A percentile compares a stretch with the other conserved stretches of the same genome.
phyloP scores from a whole-genome alignment of 1,140 invertebrate genomes.

The Papilio polyxenes region DNA sequence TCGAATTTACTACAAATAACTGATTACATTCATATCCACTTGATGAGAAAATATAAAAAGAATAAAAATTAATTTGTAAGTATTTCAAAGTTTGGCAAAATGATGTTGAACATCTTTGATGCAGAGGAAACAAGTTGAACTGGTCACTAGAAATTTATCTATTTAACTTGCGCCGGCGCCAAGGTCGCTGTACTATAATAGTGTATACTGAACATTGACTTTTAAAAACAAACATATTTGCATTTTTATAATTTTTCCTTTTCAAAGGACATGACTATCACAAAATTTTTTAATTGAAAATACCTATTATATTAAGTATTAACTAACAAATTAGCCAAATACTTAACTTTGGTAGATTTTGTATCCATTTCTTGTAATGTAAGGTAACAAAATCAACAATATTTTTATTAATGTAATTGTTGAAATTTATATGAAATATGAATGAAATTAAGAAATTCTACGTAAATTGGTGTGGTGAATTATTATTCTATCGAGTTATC shows the following conservation, averaged over 20 bases:
- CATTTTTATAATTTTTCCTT: neutral
- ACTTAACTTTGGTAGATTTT: neutral
- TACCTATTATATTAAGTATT: no score
- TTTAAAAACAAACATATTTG: neutral
- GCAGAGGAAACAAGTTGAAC: conserved; percentile 34
- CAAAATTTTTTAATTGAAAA: neutral
- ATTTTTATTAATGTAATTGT: no score
- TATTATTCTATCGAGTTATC: conserved; percentile 1
- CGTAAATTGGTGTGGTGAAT: neutral
- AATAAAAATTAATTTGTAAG: neutral
- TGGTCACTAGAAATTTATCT: conserved; percentile 30
- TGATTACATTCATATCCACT: neutral
- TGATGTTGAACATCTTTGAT: conserved; percentile 19
- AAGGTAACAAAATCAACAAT: neutral
- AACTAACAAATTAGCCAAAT: no score
- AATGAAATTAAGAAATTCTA: neutral
- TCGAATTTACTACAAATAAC: neutral
- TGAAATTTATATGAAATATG: neutral
- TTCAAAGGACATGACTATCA: neutral
- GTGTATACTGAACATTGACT: neutral
- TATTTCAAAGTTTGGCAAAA: neutral
- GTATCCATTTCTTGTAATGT: neutral
- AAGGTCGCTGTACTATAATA: conserved; percentile 1
- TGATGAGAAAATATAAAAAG: neutral
- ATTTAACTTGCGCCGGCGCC: conserved; percentile 26